Conservation (phyloP, 2,888 invertebrate species). For the Frankliniella intonsa region DNA sequence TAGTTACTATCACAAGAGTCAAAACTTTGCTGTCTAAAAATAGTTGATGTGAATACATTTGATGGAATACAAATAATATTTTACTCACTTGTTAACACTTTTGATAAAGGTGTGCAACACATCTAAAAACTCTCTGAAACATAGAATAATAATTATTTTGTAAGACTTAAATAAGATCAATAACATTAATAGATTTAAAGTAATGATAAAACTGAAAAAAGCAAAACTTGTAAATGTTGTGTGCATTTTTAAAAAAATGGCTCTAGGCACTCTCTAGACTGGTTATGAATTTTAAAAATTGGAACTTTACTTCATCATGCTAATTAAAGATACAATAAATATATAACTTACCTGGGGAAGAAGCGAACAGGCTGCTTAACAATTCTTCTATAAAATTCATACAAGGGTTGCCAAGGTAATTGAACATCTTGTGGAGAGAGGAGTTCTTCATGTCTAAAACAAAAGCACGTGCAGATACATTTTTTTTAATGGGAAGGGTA, state of each 20-base stretch:
- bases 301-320: neutral
- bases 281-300: neutral
- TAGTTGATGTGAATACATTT: neutral
- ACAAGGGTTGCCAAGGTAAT: slow-evolving; percentile 82
- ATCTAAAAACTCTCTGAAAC: slow-evolving; percentile 10
- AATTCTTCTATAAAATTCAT: slow-evolving; percentile 59
- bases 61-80: neutral
- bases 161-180: neutral
- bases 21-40: neutral
- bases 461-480: slow-evolving; percentile 31
- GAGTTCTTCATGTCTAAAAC: slow-evolving; percentile 66
- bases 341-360: slow-evolving; percentile 45
- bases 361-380: slow-evolving; percentile 41
- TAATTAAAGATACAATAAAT: neutral
- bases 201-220: neutral
- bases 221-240: neutral
- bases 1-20: neutral
- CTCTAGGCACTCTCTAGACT: too few species aligned
- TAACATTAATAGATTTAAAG: neutral
- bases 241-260: neutral
- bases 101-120: neutral
- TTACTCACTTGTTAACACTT: neutral
- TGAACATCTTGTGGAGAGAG: slow-evolving; percentile 72
- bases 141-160: neutral
- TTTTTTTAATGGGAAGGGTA: slow-evolving; percentile 23